phyloP scores from a whole-genome alignment of 2,888 invertebrate species.

The Drosophila setosimentum region DNA sequence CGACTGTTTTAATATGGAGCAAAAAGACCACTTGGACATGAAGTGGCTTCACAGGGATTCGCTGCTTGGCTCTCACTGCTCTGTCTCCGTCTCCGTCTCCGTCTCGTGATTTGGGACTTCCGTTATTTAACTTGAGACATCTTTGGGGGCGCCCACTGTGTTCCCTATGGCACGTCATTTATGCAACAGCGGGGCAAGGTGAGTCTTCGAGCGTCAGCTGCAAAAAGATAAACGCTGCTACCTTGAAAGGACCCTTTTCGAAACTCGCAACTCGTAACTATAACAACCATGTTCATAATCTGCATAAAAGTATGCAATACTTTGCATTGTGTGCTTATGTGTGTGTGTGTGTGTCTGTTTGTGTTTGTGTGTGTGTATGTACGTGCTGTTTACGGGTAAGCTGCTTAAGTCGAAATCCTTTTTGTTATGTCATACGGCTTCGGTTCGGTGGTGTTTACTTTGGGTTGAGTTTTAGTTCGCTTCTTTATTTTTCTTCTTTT shows the following conservation, averaged over 20 bases:
- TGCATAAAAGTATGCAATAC: conserved; percentile 73
- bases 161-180: conserved; percentile 11
- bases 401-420: conserved; percentile 76
- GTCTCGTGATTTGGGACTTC: conserved; percentile 14
- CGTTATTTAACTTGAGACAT: conserved; percentile 14
- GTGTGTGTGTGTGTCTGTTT: conserved; percentile 5
- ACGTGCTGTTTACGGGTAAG: conserved; percentile 68
- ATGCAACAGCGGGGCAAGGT: conserved; percentile 50
- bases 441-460: conserved; percentile 30
- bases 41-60: conserved; percentile 9
- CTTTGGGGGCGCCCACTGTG: neutral
- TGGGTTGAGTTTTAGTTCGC: conserved; percentile 22
- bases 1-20: conserved; percentile 32
- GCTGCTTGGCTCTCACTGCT: neutral
- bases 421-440: conserved; percentile 71
- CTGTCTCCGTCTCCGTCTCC: neutral
- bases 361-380: conserved; percentile 23
- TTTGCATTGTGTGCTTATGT: conserved; percentile 26
- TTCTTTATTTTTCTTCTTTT: conserved; percentile 6
- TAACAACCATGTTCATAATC: conserved; percentile 66
- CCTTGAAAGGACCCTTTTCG: conserved; percentile 35
- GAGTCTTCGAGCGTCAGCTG: conserved; percentile 58
- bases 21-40: conserved; percentile 9
- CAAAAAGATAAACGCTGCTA: conserved; percentile 41
- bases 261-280: conserved; percentile 40